Base-by-base conservation (phyloP, 2,888 invertebrate genomes). In the Ichneumoninae sp. region DNA sequence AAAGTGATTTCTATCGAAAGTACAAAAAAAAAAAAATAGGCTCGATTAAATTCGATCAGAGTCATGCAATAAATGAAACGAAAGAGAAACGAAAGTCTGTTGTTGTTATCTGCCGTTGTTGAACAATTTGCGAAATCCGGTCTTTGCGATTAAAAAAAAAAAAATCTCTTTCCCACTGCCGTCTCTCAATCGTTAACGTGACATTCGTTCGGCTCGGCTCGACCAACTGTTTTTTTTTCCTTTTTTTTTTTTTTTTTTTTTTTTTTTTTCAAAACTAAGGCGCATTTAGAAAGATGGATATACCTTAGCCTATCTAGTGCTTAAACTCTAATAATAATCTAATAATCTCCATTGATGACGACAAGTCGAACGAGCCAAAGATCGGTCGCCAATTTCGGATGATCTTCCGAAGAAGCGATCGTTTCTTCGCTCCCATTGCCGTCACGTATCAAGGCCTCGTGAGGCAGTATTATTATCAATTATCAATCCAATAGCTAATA, bases 331-430 rank as follows among this genome's bases (percentile, higher is more conserved):
- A 71, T 47, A 73, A 75, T 84, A 92, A 91, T 87, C 92, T 93
- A 93, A 90, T 93, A 93, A 93, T 93, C 93, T 93, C 93, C 90
- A 91, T 86, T 88, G 86, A 90, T 89, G 90, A 90, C 90, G 89
- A 88, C 90, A 36, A 66, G n/a, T 16, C 22, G 52, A 30, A 63
- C 52, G 81, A 69, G 57, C 33, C 75, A 63, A 76, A 13, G 63
- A 68, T 33, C 73, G 83, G 66, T 77, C 63, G 47, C 44, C 66
- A 70, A 10, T 75, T 79, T 79, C 76, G 69, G 65, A 83, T 81
- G 77, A 83, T 83, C 16, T 71, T 81, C 85, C 82, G 69, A 69
- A 81, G 44, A 47, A 81, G 54, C 44, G 71, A 73, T 47, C 74
- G 57, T 40, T 75, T 16, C 50, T 74, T 78, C 79, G 75, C 68